Evolutionary conservation across 2,888 invertebrate genomes (phyloP), one percentile per base, ranked within the genome.

Genomic region (Pristionchus maxplancki): DNA sequence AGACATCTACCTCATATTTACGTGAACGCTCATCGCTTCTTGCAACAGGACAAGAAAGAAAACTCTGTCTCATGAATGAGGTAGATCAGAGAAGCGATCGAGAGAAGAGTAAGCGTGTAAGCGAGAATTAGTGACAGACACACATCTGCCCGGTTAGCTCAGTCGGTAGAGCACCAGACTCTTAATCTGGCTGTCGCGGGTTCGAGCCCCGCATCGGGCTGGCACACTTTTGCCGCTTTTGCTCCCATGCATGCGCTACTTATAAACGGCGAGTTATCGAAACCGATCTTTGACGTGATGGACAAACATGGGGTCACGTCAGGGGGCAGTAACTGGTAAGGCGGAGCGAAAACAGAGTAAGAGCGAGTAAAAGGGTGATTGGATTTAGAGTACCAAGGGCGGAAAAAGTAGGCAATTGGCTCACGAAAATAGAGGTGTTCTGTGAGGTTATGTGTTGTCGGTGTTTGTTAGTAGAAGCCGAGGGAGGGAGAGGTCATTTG

Each of bases 151-250:
- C 90, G 91, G 92, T 91, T 92, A 92, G 92, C 92, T 92, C 92
- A 92, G 92, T 92, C 92, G 92, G 92, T 92, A 92, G 92, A 92
- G 92, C 92, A 92, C 92, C 92, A 92, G 92, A 92, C 92, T 92
- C 92, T 92, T 92, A 92, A 92, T 92, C 91, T 91, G 91, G 91
- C 88, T 90, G 90, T 90, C 90, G 90, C 90, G 90, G 90, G 88
- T 88, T 88, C 88, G 88, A 88, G 88, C 88, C 88, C 88, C 88
- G 88, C 88, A 88, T 88, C 84, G 88, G 88, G 88, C 88, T 88
- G 88, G 74, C 50, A 87, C n/a, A 24, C 62, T 85, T 85, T 85
- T 85, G 50, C 87, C 44, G n/a, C n/a, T 74, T 71, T 37, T 40
- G 17, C 64, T 67, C 2, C 31, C 34, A 15, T 34, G 31, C 31